These are phyloP conservation scores for Bombyx mori DNA, from an alignment of 1,140 invertebrate species.

Conservation along the genomic window ASM3026992v2 NC_085111.1:5037001-5037500, in stretches of 20 bases:
- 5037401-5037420: conserved; percentile 52
- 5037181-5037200: conserved; percentile 28
- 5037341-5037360: conserved; percentile 7
- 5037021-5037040: conserved; percentile 46
- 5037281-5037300: no score
- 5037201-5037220: no score
- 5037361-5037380: conserved; percentile 52
- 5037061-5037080: conserved; percentile 29
- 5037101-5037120: conserved; percentile 28
- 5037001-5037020: conserved; percentile 50
- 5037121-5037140: conserved; percentile 22
- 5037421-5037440: conserved; percentile 29
- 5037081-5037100: conserved; percentile 19
- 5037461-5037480: conserved; percentile 48
- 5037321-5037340: no score
- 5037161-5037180: conserved; percentile 60
- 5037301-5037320: no score
- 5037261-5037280: no score
- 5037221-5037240: no score
- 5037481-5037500: conserved; percentile 43
- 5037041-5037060: conserved; percentile 20
- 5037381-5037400: conserved; percentile 34
- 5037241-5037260: no score
- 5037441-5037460: conserved; percentile 28
- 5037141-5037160: conserved; percentile 21